Conservation (phyloP, 2,797 vertebrate species). For the Nasua narica region DNA sequence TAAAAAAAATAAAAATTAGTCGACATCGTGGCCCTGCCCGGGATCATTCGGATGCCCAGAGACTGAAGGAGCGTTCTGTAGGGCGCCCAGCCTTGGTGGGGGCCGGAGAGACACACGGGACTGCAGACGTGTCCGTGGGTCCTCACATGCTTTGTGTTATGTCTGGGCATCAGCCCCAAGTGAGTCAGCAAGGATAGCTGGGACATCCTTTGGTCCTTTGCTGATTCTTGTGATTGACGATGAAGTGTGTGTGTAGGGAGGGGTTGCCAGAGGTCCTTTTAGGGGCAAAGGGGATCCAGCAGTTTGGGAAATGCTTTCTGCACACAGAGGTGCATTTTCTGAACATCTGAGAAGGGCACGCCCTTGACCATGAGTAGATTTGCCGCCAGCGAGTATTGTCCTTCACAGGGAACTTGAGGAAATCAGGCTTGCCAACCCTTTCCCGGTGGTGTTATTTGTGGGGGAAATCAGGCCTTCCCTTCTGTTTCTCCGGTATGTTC, state of each 20-base stretch:
- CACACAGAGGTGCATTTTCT: neutral
- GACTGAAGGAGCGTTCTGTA: fast-evolving
- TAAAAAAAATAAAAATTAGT: neutral
- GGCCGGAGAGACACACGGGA: fast-evolving
- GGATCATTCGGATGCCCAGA: too few species aligned
- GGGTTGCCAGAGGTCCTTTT: neutral
- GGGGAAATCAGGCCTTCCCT: neutral
- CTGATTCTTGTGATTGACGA: fast-evolving
- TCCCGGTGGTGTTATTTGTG: fast-evolving
- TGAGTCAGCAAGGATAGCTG: fast-evolving
- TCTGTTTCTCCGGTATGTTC: neutral
- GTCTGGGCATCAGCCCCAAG: fast-evolving
- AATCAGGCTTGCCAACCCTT: neutral
- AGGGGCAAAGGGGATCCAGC: fast-evolving
- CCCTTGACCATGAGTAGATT: too few species aligned
- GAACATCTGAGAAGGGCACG: neutral
- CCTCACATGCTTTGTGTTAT: neutral
- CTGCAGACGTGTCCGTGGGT: too few species aligned
- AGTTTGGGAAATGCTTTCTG: too few species aligned
- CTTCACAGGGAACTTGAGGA: fast-evolving
- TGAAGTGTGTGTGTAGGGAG: too few species aligned
- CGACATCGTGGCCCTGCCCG: fast-evolving
- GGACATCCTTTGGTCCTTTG: neutral
- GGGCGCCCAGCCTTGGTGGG: neutral
- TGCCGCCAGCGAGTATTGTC: fast-evolving